Base-by-base conservation (phyloP, 2,113 vertebrate species). In the Noctilio leporinus region DNA sequence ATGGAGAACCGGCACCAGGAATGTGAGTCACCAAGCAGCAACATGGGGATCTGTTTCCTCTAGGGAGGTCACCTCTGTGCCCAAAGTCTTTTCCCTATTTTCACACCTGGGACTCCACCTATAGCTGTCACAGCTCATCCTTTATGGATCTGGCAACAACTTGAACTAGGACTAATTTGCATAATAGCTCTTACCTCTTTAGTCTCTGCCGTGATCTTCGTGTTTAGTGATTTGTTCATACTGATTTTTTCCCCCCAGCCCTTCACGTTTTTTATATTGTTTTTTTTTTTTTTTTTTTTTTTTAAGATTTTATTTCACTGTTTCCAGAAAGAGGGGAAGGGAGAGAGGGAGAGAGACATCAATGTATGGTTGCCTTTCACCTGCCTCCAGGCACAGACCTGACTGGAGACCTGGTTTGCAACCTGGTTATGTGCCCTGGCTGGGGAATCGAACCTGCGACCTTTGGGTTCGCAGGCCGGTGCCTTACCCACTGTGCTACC, bases 81-180 rank as follows among this genome's bases (percentile, higher is more conserved):
- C 75, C 55, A 7, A 38, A 57, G 80, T 49, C 40, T 76, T 62
- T 43, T 33, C 7, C 3, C 35, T 76, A 51, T 81, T 82, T 92
- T 65, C 90, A 90, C 72, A 88, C 87, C 62, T 87, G 93, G 87
- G 93, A 55, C 86, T 84, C 82, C 53, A 82, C 86, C 89, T 53
- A 78, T 4, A 70, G 87, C 55, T 88, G 43, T 70, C 67, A 22
- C 38, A n/a, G 86, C 0, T 0, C 65, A 77, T 55, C 78, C 82
- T 96, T 78, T 67, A 59, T 83, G 86, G 53, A 64, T 82, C 16
- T 43, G 94, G 84, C 35, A 51, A 64, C 45, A 86, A 73, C 40
- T 86, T 76, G 75, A 93, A 89, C 84, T 47, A 69, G 77, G 83
- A 59, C 22, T 89, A 28, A 55, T 94, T 87, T 38, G 9, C n/a